Base-by-base conservation (phyloP, 2,888 invertebrate species). In the Drosophila borealis region DNA sequence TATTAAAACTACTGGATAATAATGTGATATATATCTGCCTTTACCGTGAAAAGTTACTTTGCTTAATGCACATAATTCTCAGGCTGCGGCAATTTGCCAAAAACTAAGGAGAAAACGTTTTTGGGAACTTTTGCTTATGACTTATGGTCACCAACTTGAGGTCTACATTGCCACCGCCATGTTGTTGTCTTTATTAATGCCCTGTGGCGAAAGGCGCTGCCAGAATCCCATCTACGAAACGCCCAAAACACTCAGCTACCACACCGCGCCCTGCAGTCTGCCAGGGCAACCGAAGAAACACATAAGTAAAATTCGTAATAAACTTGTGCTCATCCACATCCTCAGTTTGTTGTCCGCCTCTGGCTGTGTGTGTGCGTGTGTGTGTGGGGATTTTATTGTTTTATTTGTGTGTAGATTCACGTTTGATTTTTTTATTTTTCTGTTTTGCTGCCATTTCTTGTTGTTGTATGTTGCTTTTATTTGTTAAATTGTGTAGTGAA, bases 231-330 rank as follows among this genome's bases (percentile, higher is more conserved):
- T 14, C n/a, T 8, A 29, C 1, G 29, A 14, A 51, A 13, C 51
- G 13, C 48, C 46, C 13, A 21, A 21, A 36, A 53, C 21, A n/a
- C 33, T 17, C 13, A 36, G 10, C 36, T 13, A 36, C 34, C 36
- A 10, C 29, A 13, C 51, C 42, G 4, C 11, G 17, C 13, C 14
- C 29, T 17, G 13, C 33, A 13, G 34, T 45, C 53, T 46, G 50
- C 44, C 48, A 46, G 57, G 42, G 44, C 66, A 64, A 69, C 78
- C 60, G 13, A 78, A 77, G 37, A 81, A 81, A 78, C 86, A 81
- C 78, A 85, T 89, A 86, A 89, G 86, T 75, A 85, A 85, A 88
- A 88, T 78, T 82, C 80, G 78, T 89, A 86, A 86, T 86, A 86
- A 89, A 89, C 89, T 88, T 84, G 81, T 75, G 83, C 64, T 70